Evolutionary conservation across 1,140 invertebrate genomes (phyloP), one percentile per base, ranked within the genome.

Genomic region (Drosophila pandora): DNA sequence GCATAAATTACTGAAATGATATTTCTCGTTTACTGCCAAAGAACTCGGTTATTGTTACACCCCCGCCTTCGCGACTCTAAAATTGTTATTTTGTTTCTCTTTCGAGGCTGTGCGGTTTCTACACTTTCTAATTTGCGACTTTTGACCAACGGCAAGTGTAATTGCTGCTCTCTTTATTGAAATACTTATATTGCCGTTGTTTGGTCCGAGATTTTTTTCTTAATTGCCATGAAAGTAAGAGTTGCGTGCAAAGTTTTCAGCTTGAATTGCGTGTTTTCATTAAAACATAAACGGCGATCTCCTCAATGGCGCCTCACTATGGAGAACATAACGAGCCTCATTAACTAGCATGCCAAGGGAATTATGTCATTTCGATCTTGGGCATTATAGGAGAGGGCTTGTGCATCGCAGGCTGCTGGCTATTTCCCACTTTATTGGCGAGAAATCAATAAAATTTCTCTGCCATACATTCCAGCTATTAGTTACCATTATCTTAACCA

Each of bases 211-310:
- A 37, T 45, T 69, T 79, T 41, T 43, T 2, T 21, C 41, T 43
- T 88, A 83, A 88, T 88, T 76, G 79, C 58, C 61, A 68, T 61
- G 76, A 88, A 88, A 88, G 83, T 89, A 89, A 88, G 70, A 88
- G 76, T 78, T 70, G 73, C 74, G 65, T 77, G 65, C 41, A 30
- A 17, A 21, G 49, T 22, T 69, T 58, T 48, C 72, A 71, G 60
- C 71, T 72, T 59, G 28, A 54, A 63, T 75, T 74, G 79, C 79
- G 80, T 82, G 79, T 30, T 70, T 52, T 25, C 30, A 13, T 58
- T 41, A 8, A 13, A 45, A 12, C 39, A 30, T n/a, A 28, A 60
- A 22, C 13, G 37, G n/a, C 2, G 25, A 32, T 63, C 48, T 48
- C 23, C 41, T 30, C 41, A 41, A 53, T 53, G 22, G 54, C 48